Evolutionary conservation across 2,113 vertebrate species (phyloP), one percentile per base, ranked within the genome.

Genomic region (Mus musculus): DNA sequence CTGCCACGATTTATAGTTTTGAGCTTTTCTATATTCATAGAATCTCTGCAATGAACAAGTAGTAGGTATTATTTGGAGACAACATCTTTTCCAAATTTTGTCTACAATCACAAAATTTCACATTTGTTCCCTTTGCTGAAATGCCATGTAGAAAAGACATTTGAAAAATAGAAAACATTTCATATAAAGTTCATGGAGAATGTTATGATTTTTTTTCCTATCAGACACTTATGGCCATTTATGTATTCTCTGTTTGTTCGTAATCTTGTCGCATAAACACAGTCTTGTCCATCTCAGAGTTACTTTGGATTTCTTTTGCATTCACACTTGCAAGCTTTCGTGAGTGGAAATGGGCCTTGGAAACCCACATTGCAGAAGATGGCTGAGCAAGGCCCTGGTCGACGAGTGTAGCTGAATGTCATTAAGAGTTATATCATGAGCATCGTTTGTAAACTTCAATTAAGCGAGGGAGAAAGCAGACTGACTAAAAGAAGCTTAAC

Each of bases 401-500:
- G 16, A 16, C 30, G 13, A 69, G 30, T 36, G 13, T 5, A 69
- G 30, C 0, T 7, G 14, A 7, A 36, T 16, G 5, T 69, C 67
- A 7, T 36, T 16, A 36, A 2, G 30, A 69, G 30, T 69, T 69
- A 16, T 36, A 16, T 69, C 77, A 78, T 96, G 76, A 92, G 52
- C 56, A 93, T 52, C 24, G 10, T 94, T 77, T 78, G 46, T 94
- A 87, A 95, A 90, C 16, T 80, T 91, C 59, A 94, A 91, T 94
- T 95, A 95, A 96, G 90, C 65, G 87, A 9, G 13, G 75, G 56
- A 95, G 89, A 91, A 73, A 97, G 87, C 13, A 91, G 36, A 71
- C 49, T 87, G 91, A 88, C 54, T 75, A 56, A 92, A 87, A 76
- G 67, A 93, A 96, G 30, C 12, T 91, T 94, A 95, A 91, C 82